Conservation (phyloP, 2,113 vertebrate genomes). For the Mus musculus region DNA sequence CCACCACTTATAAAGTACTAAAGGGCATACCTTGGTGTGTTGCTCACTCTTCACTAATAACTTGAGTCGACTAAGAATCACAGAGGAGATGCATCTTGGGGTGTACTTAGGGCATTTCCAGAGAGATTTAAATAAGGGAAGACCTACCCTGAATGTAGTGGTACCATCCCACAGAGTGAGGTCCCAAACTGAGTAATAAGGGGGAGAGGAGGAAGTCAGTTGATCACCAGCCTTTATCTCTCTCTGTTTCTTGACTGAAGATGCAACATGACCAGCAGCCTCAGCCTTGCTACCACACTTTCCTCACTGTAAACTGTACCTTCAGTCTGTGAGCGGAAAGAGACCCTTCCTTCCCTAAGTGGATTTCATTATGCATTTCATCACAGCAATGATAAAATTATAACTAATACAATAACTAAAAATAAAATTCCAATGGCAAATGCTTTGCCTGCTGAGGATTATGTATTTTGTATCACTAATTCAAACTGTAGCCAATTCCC, state of each 20-base stretch:
- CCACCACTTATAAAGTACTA: background rate
- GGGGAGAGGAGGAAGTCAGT: background rate
- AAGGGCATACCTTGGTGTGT: background rate
- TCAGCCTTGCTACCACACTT: background rate
- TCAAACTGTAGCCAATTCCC: conserved; percentile 18
- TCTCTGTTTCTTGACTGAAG: background rate
- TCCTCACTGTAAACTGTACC: background rate
- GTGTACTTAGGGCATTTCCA: background rate
- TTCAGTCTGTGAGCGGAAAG: background rate
- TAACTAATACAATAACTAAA: background rate
- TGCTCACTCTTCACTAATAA: background rate
- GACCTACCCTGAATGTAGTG: background rate
- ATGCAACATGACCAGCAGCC: background rate
- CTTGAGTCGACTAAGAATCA: background rate
- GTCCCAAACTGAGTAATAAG: background rate
- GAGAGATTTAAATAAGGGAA: background rate
- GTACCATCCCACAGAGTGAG: background rate
- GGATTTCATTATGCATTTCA: background rate
- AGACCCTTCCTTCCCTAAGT: background rate
- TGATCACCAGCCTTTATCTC: background rate
- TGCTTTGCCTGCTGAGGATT: background rate
- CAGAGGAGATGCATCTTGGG: background rate
- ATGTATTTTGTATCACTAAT: conserved; percentile 26
- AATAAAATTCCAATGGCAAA: background rate
- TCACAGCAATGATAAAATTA: background rate